Base-by-base conservation (phyloP, 2,888 invertebrate genomes). In the Amblyjoppa proteus region DNA sequence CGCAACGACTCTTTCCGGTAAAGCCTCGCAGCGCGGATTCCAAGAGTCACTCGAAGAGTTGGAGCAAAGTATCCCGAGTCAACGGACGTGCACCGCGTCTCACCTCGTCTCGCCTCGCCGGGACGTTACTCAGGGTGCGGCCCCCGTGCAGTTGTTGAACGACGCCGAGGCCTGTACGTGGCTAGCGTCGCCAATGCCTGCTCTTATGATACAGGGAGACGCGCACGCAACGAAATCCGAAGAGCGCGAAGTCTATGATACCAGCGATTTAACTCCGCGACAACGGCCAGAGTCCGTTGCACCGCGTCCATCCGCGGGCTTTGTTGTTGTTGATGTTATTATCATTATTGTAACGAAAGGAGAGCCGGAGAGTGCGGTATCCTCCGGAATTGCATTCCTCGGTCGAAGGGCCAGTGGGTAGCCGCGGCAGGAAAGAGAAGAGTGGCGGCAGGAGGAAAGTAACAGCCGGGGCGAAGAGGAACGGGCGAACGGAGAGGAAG, bases 401-500 rank as follows among this genome's bases (percentile, higher is more conserved):
- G 20, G 68, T 25, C 68, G 83, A 45, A 61, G 56, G 58, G 64
- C 66, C 76, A 79, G 74, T 61, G 53, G 38, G 45, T 41, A 78
- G 70, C 64, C 78, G 73, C 58, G 53, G 61, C 31, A 53, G 58
- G 25, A 58, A 49, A 68, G 66, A 51, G 56, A 69, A 70, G 76
- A 82, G 83, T 74, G 80, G 64, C 66, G 49, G 66, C 49, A 71
- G 75, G 70, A 69, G 70, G 69, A 76, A 76, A 64, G 85, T 80
- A 51, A 61, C 76, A 20, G 70, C 58, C 79, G 64, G 38, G 74
- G 45, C 53, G 76, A 68, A 71, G 83, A 75, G 71, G 70, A 69
- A 81, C 77, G 88, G 76, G 85, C 70, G 79, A 66, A 83, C 83
- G 83, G 78, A 82, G 83, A 86, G 84, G 84, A 82, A 86, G 75